Evolutionary conservation across 1,140 invertebrate species (phyloP), one percentile per base, ranked within the genome.

Genomic region (Philopotamus ludificatus): DNA sequence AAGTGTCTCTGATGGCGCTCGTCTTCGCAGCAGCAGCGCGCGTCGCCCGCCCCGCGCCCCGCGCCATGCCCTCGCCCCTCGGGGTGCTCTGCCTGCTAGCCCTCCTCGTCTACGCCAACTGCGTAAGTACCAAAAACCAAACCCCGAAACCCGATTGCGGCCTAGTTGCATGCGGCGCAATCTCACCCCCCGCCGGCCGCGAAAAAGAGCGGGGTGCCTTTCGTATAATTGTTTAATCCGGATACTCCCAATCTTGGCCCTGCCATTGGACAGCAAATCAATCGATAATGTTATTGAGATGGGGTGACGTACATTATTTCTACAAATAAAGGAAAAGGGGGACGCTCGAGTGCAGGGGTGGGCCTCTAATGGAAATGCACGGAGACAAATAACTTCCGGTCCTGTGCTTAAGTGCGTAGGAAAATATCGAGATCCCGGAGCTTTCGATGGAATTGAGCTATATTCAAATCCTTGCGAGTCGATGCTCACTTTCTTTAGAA

Each of bases 201-300:
- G 34, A 39, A 39, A 39, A 7, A 45, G 16, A 25, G 50, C 25
- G 54, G 66, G 60, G 66, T 49, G 59, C 59, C 16, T 55, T 64
- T 63, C 39, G 23, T 41, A 53, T 68, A 69, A 69, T 69, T 69
- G 66, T 65, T 66, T 65, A 69, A 66, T 69, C 65, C 67, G 22
- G 61, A 65, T 66, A 69, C 67, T 68, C 59, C 41, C 67, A 63
- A 69, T 69, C 67, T 69, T 69, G 28, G 63, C 3, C 26, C 67
- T 49, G 59, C 63, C 41, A 63, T 66, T 65, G 67, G 59, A 63
- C 45, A 62, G 67, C 21, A 66, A 64, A 69, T 69, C 67, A 69
- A 69, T 69, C 67, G 67, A 69, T 69, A 69, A 41, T 41, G 58
- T 65, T 63, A 66, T 69, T 50, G 67, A 68, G 67, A 68, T 68